Evolutionary conservation across 2,888 invertebrate genomes (phyloP).

Genomic region (Apotomis turbidana): DNA sequence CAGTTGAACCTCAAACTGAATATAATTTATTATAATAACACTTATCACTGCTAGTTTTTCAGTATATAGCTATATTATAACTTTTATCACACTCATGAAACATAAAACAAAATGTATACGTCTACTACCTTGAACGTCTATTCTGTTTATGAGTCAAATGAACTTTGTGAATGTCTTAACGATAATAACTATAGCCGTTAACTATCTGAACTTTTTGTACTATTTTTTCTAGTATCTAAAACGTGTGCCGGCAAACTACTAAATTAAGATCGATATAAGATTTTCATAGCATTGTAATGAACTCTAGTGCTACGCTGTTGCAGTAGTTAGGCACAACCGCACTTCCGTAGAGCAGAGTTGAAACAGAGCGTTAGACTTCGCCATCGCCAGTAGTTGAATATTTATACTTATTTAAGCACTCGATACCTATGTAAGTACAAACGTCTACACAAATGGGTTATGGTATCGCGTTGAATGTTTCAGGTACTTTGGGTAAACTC

Average conservation of each 20-base stretch:
- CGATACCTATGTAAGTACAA: not conserved
- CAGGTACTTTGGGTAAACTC: too few species aligned
- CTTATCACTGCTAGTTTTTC: not conserved
- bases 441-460: not conserved
- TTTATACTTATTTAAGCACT: not conserved
- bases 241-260: not conserved
- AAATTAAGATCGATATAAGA: not conserved
- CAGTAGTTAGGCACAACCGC: not conserved
- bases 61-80: too few species aligned
- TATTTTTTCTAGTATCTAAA: not conserved
- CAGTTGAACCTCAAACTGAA: not conserved
- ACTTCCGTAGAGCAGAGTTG: not conserved
- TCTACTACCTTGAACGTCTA: constrained; percentile 2
- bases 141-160: not conserved
- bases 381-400: not conserved
- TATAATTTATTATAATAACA: not conserved
- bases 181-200: not conserved
- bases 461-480: too few species aligned
- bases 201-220: not conserved
- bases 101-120: constrained; percentile 3
- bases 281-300: too few species aligned
- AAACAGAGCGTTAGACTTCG: not conserved
- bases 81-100: not conserved
- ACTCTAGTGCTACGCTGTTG: not conserved
- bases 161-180: constrained; percentile 2